phyloP scores from a whole-genome alignment of 2,797 vertebrate species.

The Momotus momota region DNA sequence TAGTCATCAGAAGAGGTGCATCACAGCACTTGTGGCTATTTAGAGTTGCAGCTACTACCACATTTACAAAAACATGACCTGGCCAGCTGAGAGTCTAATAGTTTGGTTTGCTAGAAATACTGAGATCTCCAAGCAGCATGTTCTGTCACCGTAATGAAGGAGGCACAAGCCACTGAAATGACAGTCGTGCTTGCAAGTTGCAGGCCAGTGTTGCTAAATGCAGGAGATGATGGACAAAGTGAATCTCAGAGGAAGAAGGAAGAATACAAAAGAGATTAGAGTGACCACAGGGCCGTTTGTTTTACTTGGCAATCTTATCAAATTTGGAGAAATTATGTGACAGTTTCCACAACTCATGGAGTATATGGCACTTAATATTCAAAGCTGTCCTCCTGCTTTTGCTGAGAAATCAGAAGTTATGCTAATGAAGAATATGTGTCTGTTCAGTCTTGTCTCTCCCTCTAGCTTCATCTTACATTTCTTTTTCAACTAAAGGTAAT shows the following conservation, averaged over 20 bases:
- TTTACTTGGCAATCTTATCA: background rate
- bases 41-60: background rate
- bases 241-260: background rate
- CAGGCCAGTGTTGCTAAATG: background rate
- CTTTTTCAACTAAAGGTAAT: background rate
- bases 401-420: slow-evolving; percentile 2
- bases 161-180: background rate
- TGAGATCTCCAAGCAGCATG: background rate
- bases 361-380: background rate
- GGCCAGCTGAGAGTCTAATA: background rate
- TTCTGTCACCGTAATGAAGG: background rate
- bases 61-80: background rate
- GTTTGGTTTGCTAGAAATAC: background rate
- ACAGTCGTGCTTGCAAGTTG: background rate
- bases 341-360: background rate
- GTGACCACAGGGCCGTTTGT: background rate
- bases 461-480: background rate
- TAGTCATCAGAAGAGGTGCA: background rate
- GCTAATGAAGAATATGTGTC: background rate
- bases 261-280: background rate
- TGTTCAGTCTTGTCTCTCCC: background rate
- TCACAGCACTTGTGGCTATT: background rate
- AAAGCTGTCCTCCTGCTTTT: background rate
- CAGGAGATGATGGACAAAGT: background rate
- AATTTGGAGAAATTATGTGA: background rate